Evolutionary conservation across 2,797 vertebrate genomes (phyloP).

Genomic region (Acanthornis magna): DNA sequence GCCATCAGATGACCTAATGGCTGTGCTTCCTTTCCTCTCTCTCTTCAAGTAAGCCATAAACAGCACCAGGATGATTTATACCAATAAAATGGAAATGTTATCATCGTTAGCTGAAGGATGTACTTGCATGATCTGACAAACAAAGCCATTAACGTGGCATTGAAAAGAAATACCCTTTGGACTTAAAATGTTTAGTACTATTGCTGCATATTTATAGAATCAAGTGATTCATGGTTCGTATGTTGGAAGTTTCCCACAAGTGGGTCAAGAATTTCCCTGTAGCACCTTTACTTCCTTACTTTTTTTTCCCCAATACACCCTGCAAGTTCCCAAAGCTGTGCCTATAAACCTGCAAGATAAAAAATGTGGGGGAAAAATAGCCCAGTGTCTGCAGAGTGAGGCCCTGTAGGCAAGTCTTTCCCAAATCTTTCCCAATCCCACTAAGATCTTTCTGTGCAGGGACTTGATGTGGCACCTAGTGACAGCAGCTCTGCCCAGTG

Average conservation of each 20-base stretch:
- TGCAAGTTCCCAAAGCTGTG: background rate
- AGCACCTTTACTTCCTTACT: background rate
- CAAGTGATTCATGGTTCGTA: background rate
- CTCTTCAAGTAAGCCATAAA: background rate
- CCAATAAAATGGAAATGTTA: background rate
- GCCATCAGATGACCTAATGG: background rate
- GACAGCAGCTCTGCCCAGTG: background rate
- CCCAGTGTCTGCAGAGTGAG: background rate
- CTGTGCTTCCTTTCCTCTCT: background rate
- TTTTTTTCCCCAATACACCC: accelerated
- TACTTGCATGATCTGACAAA: background rate
- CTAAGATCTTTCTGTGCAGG: background rate
- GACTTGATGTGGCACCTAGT: background rate
- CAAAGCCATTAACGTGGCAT: background rate
- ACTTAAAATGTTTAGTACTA: background rate
- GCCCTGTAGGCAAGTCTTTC: background rate
- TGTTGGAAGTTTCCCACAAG: background rate
- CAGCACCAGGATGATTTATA: background rate
- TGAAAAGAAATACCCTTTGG: background rate
- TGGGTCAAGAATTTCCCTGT: background rate
- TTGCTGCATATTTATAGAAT: background rate
- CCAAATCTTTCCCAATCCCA: background rate
- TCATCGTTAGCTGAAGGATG: background rate
- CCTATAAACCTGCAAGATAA: background rate
- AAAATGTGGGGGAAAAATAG: background rate